phyloP scores from a whole-genome alignment of 2,888 invertebrate species.

The Melieria crassipennis region DNA sequence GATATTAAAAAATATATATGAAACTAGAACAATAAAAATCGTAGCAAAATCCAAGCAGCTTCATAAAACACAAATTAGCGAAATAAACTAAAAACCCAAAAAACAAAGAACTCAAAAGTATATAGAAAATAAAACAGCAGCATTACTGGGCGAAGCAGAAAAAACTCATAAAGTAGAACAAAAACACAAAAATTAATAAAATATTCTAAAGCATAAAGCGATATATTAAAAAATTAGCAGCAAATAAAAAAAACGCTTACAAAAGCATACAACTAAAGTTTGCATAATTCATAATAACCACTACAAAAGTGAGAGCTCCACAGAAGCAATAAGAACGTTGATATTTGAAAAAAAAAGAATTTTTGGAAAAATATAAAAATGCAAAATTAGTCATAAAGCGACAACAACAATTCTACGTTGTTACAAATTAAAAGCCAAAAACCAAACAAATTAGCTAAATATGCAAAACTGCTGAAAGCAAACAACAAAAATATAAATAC shows the following conservation, averaged over 20 bases:
- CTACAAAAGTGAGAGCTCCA: conserved; percentile 15
- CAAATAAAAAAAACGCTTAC: neutral
- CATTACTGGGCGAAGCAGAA: too few relatives aligned
- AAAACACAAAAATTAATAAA: too few relatives aligned
- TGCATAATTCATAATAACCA: neutral
- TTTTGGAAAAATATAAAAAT: neutral
- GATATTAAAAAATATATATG: neutral
- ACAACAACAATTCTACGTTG: neutral
- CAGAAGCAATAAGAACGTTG: conserved; percentile 8
- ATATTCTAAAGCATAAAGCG: too few relatives aligned
- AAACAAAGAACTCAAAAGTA: too few relatives aligned
- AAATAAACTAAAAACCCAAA: too few relatives aligned
- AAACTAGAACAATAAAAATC: too few relatives aligned
- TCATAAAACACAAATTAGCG: too few relatives aligned
- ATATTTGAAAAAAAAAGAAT: neutral
- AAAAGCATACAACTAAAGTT: neutral
- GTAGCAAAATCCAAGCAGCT: too few relatives aligned
- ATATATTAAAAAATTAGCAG: too few relatives aligned
- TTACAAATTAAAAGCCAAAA: neutral
- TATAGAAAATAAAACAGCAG: too few relatives aligned
- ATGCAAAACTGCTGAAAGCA: neutral
- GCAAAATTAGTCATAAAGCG: neutral
- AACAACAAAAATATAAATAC: neutral
- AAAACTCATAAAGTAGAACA: too few relatives aligned
- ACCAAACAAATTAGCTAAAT: neutral